Percentiles rank a stretch among this genome's conserved stretches.
phyloP scores from a whole-genome alignment of 2,888 invertebrate genomes.

The Spicauda simplicius region DNA sequence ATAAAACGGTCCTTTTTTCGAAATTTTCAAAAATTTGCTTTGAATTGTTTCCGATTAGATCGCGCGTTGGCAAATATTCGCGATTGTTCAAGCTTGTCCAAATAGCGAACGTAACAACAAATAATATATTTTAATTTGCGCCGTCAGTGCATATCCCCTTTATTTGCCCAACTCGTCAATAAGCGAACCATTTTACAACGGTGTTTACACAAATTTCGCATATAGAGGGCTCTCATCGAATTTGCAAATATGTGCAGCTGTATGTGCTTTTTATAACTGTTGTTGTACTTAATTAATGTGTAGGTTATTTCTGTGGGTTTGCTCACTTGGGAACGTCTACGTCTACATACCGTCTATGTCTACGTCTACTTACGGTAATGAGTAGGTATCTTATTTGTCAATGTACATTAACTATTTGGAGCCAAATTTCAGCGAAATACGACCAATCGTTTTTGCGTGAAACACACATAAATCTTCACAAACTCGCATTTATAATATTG shows the following conservation, averaged over 20 bases:
- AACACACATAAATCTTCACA: no score
- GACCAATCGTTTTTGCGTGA: no score
- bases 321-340: no score
- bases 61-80: background rate
- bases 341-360: no score
- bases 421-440: no score
- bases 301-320: no score
- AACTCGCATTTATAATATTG: no score
- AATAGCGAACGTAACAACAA: conserved; percentile 11
- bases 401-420: no score
- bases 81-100: background rate
- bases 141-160: conserved; percentile 45
- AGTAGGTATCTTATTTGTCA: no score
- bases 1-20: no score
- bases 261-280: background rate
- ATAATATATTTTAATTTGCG: conserved; percentile 25
- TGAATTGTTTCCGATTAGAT: background rate
- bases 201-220: conserved; percentile 23
- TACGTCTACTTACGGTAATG: no score
- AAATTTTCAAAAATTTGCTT: background rate
- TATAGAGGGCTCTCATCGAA: conserved; percentile 9
- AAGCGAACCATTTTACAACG: conserved; percentile 43
- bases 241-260: conserved; percentile 1
- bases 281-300: background rate
- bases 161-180: conserved; percentile 50